Base-by-base conservation (phyloP, 2,888 invertebrate species). In the Acleris holmiana region DNA sequence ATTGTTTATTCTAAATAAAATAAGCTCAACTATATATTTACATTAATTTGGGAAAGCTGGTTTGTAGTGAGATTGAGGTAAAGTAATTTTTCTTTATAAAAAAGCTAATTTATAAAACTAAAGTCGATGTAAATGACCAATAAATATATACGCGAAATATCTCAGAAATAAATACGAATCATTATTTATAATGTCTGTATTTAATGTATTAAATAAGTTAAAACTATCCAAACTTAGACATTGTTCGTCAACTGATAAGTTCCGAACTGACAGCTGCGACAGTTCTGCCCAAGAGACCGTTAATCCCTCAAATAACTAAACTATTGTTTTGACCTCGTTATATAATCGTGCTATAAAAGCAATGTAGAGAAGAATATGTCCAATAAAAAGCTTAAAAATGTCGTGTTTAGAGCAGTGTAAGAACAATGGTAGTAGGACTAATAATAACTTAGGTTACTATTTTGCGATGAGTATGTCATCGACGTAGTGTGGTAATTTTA, bases 21-120 rank as follows among this genome's bases (percentile, higher is more conserved):
- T 61, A 61, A 61, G 61, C 41, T 55, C 49, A 49, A 61, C 21
- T 5, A 25, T 40, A 47, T 15, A 54, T 48, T 40, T n/a, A 60
- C 10, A 29, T 6, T 19, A 41, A 29, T 44, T 49, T 49, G 13
- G 4, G n/a, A 50, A 50, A 13, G 44, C 41, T 40, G 41, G 1
- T 6, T 18, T 35, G 35, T 13, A 13, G 4, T 35, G 35, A 18
- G 21, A 25, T 8, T 8, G 8, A 17, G n/a, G 17, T 44, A 7
- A 44, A 44, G 35, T 35, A 13, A 35, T n/a, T n/a, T n/a, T n/a
- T n/a, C n/a, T 13, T 40, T 40, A 15, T 6, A 44, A 15, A 44
- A n/a, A 44, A 7, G 44, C n/a, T 2, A 44, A 6, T 1, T 3
- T 8, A 40, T 25, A 2, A 25, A 25, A 29, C 2, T 29, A 8